Conservation (phyloP, 23 tunicate genomes). For the Halocynthia roretzi region DNA sequence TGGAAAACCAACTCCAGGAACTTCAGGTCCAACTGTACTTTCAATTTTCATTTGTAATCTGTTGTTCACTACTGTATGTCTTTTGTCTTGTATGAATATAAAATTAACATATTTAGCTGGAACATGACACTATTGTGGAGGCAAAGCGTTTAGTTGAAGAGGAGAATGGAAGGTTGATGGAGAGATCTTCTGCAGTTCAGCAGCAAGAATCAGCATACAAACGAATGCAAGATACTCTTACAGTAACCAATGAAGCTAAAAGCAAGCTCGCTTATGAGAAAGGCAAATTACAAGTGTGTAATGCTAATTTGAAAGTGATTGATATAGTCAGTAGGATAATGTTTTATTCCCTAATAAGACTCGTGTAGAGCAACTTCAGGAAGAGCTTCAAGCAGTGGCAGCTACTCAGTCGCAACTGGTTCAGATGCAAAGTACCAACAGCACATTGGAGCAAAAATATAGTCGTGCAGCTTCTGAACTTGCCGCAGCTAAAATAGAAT, state of each 20-base stretch:
- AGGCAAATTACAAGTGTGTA: conserved; percentile 63
- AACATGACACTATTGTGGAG: conserved; percentile 44
- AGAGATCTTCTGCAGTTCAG: conserved; percentile 57
- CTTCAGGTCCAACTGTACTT: conserved; percentile 26
- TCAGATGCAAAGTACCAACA: conserved; percentile 68
- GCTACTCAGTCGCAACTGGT: conserved; percentile 72
- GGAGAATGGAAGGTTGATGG: conserved; percentile 65
- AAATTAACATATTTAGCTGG: conserved; percentile 44
- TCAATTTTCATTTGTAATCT: too few species aligned
- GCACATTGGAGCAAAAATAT: conserved; percentile 76
- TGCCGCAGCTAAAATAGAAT: conserved; percentile 48
- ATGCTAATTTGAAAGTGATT: neutral
- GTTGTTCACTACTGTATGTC: too few species aligned
- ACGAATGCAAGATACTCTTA: conserved; percentile 49
- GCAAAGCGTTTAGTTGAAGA: conserved; percentile 47
- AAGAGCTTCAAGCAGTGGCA: conserved; percentile 62
- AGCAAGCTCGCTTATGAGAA: conserved; percentile 73
- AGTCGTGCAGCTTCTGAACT: conserved; percentile 52
- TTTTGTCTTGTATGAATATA: neutral
- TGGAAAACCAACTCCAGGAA: conserved; percentile 67
- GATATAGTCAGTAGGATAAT: neutral
- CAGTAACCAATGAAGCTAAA: conserved; percentile 48
- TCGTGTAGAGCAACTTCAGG: conserved; percentile 76
- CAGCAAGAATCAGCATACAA: conserved; percentile 79
- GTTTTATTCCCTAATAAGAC: conserved; percentile 28